phyloP scores from a whole-genome alignment of 1,140 invertebrate species.

The Phortica variegata region DNA sequence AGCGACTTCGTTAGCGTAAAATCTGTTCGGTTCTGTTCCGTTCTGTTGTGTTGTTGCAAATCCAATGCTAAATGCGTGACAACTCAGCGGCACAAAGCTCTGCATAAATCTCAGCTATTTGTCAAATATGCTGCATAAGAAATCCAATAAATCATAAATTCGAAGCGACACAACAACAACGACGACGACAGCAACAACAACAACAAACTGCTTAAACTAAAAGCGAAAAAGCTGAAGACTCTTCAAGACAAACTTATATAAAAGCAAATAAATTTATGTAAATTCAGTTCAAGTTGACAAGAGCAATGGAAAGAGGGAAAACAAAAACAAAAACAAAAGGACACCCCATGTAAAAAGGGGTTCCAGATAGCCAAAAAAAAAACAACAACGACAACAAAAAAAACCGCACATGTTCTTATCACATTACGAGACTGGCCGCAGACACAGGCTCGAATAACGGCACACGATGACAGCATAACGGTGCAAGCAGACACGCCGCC shows the following conservation, averaged over 20 bases:
- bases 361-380: constrained; percentile 1
- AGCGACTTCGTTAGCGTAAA: no score
- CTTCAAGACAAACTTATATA: no score
- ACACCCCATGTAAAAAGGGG: constrained; percentile 7
- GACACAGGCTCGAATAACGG: constrained; percentile 42
- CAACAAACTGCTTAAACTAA: background rate
- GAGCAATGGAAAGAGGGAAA: constrained; percentile 2
- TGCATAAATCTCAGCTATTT: no score
- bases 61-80: no score
- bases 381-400: no score
- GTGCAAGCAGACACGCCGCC: no score
- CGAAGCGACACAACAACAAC: constrained; percentile 17
- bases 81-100: no score
- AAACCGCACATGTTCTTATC: constrained; percentile 37
- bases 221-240: background rate
- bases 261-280: no score
- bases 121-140: no score
- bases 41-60: no score
- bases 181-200: constrained; percentile 8
- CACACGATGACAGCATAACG: no score
- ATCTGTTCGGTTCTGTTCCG: no score
- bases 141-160: constrained; percentile 7
- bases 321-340: background rate
- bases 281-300: background rate
- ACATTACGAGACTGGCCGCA: constrained; percentile 50